Evolutionary conservation across 2,113 vertebrate genomes (phyloP), one percentile per base, ranked within the genome.

Genomic region (Petrocephalus zakoni): DNA sequence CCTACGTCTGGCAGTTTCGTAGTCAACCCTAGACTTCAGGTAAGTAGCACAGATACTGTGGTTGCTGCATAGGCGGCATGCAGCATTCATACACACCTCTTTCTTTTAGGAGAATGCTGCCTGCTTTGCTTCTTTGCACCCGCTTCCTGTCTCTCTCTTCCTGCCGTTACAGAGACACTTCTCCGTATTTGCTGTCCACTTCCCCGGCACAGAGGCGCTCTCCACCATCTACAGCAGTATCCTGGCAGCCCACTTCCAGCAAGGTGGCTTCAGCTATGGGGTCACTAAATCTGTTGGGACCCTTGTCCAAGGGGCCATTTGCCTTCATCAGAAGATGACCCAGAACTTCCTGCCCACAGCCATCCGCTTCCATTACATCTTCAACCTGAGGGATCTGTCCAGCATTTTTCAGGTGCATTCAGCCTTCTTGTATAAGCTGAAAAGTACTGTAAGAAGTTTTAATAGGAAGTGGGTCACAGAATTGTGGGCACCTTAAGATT

Each of bases 1-100:
- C 97, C 97, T 92, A 96, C 97, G 83, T 96, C 96, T 93, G 97
- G 97, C 94, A 98, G 96, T 94, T 98, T 98, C 94, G 97, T 97
- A 88, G 96, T 97, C 92, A 96, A 97, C 95, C 96, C 95, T 92
- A 94, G 95, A 95, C 96, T 99, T 90, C 96, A 96, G 96, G 96
- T 97, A 96, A 87, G 25, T 56, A 49, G 11, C 17, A 55, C 21
- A 37, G 0, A 56, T 55, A 25, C 22, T n/a, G n/a, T 11, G 11
- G 11, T n/a, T 21, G 1, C 15, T 15, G 15, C 13, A 29, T 17
- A 85, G 37, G 22, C 49, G 13, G 7, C 49, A 7, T 19, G 34
- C 4, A 47, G 1, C 9, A 53, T 81, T 47, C 1, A 87, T 64
- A 64, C 19, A 13, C n/a, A 21, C 2, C 8, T 19, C 2, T 19